Base-by-base conservation (phyloP, 2,113 vertebrate species). In the Megaceryle torquata region DNA sequence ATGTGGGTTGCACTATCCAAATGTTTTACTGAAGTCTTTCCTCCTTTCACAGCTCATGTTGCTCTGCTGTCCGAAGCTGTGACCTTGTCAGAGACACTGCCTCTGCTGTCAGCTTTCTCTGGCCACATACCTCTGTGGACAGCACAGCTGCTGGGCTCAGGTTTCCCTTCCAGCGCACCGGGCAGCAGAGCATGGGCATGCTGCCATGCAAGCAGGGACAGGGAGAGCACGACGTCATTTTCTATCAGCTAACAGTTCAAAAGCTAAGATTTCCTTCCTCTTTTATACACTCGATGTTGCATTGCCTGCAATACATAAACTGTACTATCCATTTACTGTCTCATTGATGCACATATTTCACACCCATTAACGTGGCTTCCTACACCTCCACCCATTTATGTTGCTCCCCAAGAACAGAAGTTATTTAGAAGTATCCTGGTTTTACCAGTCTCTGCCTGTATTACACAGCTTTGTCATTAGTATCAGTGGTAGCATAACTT, bases 141-240 rank as follows among this genome's bases (percentile, higher is more conserved):
- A 22, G 50, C 39, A 6, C 0, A 1, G 59, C 53, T 64, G 43
- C 33, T n/a, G 74, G 35, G 69, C 39, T 85, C n/a, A 33, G 51
- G 18, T 50, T 82, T 75, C 65, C 41, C 43, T 50, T 3, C 0
- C 2, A 28, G 50, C 2, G 24, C 0, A 0, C 2, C 39, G 68
- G 69, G 54, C 64, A 61, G 86, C 56, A 65, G 50, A 35, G 35
- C 1, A 0, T 13, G 50, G 26, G 41, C 25, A 10, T 2, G 11
- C 26, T 29, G 15, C 25, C 25, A 6, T 11, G 37, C 13, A 29
- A 28, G 51, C 31, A 60, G 15, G 20, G 22, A 13, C 31, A 54
- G 15, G 20, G 26, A 13, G 31, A 54, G 13, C 14, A 8, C 5
- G 17, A 9, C 22, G 8, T 65, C 1, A 3, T 67, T 77, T 88